phyloP scores from a whole-genome alignment of 2,888 invertebrate species.

The Dasysyrphus albostriatus region DNA sequence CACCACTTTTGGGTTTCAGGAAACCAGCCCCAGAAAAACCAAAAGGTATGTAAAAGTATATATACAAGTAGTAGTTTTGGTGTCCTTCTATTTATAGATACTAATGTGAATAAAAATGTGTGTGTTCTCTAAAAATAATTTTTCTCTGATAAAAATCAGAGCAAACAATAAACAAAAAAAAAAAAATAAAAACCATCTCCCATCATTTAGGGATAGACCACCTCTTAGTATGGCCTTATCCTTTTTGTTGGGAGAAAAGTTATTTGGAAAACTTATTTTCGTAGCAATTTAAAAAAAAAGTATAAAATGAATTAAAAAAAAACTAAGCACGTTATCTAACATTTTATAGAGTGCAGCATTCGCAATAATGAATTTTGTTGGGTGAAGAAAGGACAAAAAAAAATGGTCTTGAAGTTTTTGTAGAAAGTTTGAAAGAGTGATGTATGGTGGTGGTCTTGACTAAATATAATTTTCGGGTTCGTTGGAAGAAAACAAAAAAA shows the following conservation, averaged over 20 bases:
- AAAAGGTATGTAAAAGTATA: conserved; percentile 89
- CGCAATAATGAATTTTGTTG: conserved; percentile 3
- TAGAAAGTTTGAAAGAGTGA: conserved; percentile 20
- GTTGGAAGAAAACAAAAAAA: conserved; percentile 9
- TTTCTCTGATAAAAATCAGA: conserved; percentile 23
- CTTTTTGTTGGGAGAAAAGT: conserved; percentile 34
- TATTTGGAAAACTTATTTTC: conserved; percentile 46
- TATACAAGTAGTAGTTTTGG: background rate
- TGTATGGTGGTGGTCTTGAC: conserved; percentile 47
- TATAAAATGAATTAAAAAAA: background rate
- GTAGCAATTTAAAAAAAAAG: conserved; percentile 33
- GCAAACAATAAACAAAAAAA: background rate
- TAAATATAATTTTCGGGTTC: conserved; percentile 39
- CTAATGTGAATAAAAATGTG: conserved; percentile 26
- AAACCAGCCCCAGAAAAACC: conserved; percentile 94
- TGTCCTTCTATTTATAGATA: background rate
- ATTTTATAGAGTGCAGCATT: conserved; percentile 49
- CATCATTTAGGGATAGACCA: conserved; percentile 37
- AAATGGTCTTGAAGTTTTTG: background rate
- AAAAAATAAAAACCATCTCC: conserved; percentile 19
- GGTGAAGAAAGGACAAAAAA: conserved; percentile 1
- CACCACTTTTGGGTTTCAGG: conserved; percentile 95
- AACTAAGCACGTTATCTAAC: conserved; percentile 68
- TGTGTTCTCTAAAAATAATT: conserved; percentile 41
- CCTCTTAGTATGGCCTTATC: conserved; percentile 24